phyloP scores from a whole-genome alignment of 2,888 invertebrate genomes.

The Ischnus inquisitorius region DNA sequence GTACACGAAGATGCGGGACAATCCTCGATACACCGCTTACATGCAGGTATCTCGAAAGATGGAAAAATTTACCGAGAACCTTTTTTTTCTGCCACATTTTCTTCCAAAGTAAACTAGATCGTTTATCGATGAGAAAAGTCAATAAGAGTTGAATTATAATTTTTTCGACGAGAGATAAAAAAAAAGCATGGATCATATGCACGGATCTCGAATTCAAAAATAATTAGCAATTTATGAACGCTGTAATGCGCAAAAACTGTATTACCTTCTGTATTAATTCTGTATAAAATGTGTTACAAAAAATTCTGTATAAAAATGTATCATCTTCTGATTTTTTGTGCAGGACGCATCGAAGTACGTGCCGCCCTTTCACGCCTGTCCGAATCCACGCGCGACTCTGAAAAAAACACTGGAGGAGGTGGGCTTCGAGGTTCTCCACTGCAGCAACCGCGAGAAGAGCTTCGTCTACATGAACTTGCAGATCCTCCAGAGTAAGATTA shows the following conservation, averaged over 20 bases:
- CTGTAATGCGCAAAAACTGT: not conserved
- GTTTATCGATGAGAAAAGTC: too few relatives aligned
- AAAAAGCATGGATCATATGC: too few relatives aligned
- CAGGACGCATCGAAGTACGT: slow-evolving; percentile 89
- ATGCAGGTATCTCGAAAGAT: slow-evolving; percentile 85
- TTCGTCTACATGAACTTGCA: slow-evolving; percentile 88
- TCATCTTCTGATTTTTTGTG: slow-evolving; percentile 22
- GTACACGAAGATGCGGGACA: slow-evolving; percentile 88
- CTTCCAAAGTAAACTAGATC: too few relatives aligned
- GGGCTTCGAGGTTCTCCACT: slow-evolving; percentile 88
- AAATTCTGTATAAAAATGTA: not conserved
- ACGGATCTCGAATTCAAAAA: too few relatives aligned
- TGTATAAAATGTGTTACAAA: too few relatives aligned
- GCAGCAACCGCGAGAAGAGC: slow-evolving; percentile 87
- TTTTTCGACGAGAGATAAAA: too few relatives aligned
- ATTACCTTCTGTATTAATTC: slow-evolving; percentile 3
- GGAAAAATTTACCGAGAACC: not conserved
- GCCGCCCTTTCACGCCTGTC: slow-evolving; percentile 89
- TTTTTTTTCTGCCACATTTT: too few relatives aligned
- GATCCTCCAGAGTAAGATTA: slow-evolving; percentile 87
- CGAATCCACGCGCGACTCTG: slow-evolving; percentile 88
- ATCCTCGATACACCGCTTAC: slow-evolving; percentile 88
- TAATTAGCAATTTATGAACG: too few relatives aligned
- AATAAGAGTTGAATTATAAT: too few relatives aligned
- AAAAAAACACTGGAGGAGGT: slow-evolving; percentile 86